Evolutionary conservation across 2,113 vertebrate species (phyloP).

Genomic region (Nothoprocta perdicaria): DNA sequence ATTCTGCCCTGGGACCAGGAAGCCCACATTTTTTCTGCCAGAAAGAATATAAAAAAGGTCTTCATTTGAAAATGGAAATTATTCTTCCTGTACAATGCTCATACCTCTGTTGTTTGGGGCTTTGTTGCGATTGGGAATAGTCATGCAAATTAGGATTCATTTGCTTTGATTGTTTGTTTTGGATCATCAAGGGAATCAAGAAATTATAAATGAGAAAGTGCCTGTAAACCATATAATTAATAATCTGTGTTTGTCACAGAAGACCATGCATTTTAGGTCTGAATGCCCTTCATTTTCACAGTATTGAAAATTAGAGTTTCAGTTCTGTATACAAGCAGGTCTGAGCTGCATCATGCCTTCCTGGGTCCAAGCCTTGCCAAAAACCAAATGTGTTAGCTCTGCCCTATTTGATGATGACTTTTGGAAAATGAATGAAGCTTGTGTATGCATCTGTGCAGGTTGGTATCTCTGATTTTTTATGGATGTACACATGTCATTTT

Average conservation of each 20-base stretch:
- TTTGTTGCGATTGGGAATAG: not conserved
- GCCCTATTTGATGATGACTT: not conserved
- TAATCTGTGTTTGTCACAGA: not conserved
- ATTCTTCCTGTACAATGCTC: not conserved
- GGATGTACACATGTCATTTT: not conserved
- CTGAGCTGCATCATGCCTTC: not conserved
- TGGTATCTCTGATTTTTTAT: not conserved
- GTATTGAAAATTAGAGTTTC: not conserved
- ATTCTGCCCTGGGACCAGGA: not conserved
- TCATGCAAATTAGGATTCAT: not conserved
- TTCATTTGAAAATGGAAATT: not conserved
- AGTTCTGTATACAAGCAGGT: not conserved
- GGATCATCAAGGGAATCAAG: not conserved
- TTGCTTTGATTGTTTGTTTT: constrained; percentile 13
- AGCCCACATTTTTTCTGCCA: not conserved
- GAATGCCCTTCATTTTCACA: not conserved
- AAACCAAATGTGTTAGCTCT: not conserved
- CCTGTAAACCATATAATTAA: not conserved
- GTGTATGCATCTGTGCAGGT: not conserved
- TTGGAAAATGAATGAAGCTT: not conserved
- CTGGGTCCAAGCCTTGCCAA: not conserved
- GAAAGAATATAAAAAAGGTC: not conserved
- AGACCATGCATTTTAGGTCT: constrained; percentile 2
- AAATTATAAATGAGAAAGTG: not conserved
- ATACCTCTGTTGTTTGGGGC: not conserved